These are phyloP conservation scores for Rousettus madagascariensis DNA, from an alignment of 2,797 vertebrate genomes.

Conservation along the genomic window DNA sequence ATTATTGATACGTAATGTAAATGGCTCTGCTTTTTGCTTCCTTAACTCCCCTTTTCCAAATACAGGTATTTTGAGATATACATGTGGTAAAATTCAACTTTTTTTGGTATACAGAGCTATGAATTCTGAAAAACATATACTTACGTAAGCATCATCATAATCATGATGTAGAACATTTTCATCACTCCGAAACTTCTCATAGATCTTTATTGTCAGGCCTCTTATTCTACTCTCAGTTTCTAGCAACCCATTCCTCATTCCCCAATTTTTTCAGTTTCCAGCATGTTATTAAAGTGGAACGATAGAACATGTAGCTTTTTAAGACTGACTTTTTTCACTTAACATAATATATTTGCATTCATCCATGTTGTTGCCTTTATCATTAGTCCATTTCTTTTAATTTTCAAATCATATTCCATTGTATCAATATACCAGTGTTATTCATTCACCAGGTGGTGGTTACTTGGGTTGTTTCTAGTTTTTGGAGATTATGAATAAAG, in stretches of 20 bases:
- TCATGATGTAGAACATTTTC: neutral
- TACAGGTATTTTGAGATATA: neutral
- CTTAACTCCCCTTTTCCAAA: neutral
- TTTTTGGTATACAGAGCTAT: neutral
- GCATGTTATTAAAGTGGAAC: neutral
- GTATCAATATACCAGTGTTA: neutral
- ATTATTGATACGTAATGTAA: neutral
- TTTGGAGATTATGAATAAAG: neutral
- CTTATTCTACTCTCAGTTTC: neutral
- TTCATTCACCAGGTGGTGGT: neutral
- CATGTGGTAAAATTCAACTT: neutral
- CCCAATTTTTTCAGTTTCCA: neutral
- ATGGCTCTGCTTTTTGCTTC: neutral
- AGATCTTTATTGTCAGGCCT: neutral
- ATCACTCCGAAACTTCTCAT: neutral
- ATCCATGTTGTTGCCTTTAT: neutral
- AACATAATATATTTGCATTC: neutral
- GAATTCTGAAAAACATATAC: neutral
- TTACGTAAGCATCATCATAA: neutral
- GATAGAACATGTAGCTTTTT: neutral
- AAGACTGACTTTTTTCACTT: neutral
- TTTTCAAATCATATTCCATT: neutral
- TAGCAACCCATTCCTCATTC: neutral
- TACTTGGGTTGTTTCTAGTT: neutral
- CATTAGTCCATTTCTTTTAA: neutral